Evolutionary conservation across 2,888 invertebrate genomes (phyloP).

Genomic region (Eugnorisma glareosa): DNA sequence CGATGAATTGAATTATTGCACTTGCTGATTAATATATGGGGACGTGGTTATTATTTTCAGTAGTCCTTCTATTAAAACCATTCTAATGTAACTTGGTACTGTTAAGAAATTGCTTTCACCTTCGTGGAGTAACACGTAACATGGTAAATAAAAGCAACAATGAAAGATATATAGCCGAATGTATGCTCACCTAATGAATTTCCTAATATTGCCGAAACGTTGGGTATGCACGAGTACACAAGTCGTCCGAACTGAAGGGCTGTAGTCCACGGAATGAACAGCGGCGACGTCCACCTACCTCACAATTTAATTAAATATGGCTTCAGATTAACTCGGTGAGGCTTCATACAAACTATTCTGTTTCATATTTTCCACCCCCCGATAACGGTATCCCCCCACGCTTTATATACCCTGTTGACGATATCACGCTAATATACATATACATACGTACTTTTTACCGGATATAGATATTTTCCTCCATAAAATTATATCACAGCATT

Average conservation of each 20-base stretch:
- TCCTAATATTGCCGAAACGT: constrained; percentile 53
- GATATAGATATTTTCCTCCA: constrained; percentile 65
- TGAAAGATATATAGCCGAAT: constrained; percentile 23
- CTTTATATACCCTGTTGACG: constrained; percentile 60
- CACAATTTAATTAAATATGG: constrained; percentile 90
- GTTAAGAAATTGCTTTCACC: background rate
- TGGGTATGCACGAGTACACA: constrained; percentile 57
- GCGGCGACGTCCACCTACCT: constrained; percentile 78
- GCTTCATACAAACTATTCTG: constrained; percentile 88
- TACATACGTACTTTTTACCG: constrained; percentile 48
- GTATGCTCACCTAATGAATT: constrained; percentile 69
- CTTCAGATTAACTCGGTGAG: constrained; percentile 88
- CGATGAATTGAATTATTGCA: constrained; percentile 5
- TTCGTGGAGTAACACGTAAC: constrained; percentile 4
- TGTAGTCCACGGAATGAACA: constrained; percentile 81
- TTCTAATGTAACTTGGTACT: background rate
- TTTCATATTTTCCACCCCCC: constrained; percentile 84
- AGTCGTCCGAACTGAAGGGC: constrained; percentile 78
- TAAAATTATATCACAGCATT: constrained; percentile 67
- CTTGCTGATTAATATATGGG: background rate
- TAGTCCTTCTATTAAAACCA: background rate
- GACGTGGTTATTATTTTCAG: background rate
- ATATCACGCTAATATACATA: constrained; percentile 51
- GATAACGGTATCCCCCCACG: constrained; percentile 60
- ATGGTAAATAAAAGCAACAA: constrained; percentile 16